Base-by-base conservation (phyloP, 1,140 invertebrate species). In the Ectropis grisescens region DNA sequence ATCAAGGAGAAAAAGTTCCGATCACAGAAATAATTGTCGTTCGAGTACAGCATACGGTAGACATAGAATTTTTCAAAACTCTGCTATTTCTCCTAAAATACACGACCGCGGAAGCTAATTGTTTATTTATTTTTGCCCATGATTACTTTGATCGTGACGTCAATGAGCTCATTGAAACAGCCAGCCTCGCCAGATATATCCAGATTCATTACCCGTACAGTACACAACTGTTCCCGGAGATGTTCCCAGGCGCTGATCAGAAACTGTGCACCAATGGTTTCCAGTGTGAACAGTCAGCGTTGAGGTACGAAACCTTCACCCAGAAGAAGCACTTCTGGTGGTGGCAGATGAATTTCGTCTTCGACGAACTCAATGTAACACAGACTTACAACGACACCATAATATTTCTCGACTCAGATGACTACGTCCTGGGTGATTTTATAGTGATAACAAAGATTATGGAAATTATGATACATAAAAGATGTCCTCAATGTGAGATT, bases 271-370 rank as follows among this genome's bases (percentile, higher is more conserved):
- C 5, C 3, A 22, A 47, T n/a, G 27, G 28, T 5, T 31, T 41
- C 2, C 14, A 28, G 2, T 54, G 52, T 27, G 11, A 29, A 13
- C 34, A 53, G 11, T 36, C 39, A 10, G 7, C 5, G 29, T 11
- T 47, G 58, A 32, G 33, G 58, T 13, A 15, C 48, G n/a, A 28
- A 28, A 9, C 23, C 44, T 22, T 22, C 10, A 37, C 47, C 6
- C 61, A 66, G 30, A 14, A 28, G 3, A 66, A 62, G 31, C 48
- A 54, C 14, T 53, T 54, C 27, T 67, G 56, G 57, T 67, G 62
- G 62, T 67, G 62, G 62, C 52, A 39, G 30, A 23, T 29, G 2
- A 49, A 46, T 28, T 40, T 46, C 23, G 41, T 67, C 1, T 67
- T 67, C 29, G 53, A 67, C 13, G 28, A 50, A 31, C 23, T 62